Percentiles rank a stretch among this genome's conserved stretches.
Evolutionary conservation across 2,113 vertebrate species (phyloP).

Genomic region (Ammospiza nelsoni): DNA sequence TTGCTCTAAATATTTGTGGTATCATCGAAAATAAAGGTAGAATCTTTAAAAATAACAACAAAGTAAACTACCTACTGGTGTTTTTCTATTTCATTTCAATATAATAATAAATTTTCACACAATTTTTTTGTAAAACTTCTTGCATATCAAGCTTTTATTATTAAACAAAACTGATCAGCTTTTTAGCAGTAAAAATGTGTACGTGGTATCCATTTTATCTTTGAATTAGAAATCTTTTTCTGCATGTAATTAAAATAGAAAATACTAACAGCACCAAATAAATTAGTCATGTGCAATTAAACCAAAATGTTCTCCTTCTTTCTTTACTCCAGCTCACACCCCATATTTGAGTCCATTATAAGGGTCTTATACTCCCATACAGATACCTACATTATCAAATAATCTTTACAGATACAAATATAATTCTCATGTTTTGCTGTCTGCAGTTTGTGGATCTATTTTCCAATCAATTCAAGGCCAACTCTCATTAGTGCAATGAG

Average conservation of each 20-base stretch:
- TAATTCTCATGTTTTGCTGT: neutral
- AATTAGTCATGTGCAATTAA: neutral
- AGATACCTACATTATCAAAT: neutral
- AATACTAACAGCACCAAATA: neutral
- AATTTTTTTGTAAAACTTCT: neutral
- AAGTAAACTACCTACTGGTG: neutral
- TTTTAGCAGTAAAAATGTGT: neutral
- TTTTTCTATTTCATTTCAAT: neutral
- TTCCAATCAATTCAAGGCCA: slow-evolving; percentile 41
- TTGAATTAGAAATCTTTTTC: neutral
- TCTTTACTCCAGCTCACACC: neutral
- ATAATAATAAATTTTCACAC: neutral
- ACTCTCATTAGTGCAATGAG: slow-evolving; percentile 12
- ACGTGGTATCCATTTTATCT: neutral
- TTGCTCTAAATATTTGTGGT: neutral
- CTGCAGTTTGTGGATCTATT: slow-evolving; percentile 32
- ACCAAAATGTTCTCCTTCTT: neutral
- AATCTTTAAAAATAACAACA: neutral
- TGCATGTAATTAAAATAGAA: neutral
- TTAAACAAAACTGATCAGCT: neutral
- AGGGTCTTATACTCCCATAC: neutral
- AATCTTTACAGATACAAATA: slow-evolving; percentile 8
- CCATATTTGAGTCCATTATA: neutral
- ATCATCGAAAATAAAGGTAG: neutral
- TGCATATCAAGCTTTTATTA: neutral